Evolutionary conservation across 1,140 invertebrate genomes (phyloP), one percentile per base, ranked within the genome.

Genomic region (Drosophila sechellia): DNA sequence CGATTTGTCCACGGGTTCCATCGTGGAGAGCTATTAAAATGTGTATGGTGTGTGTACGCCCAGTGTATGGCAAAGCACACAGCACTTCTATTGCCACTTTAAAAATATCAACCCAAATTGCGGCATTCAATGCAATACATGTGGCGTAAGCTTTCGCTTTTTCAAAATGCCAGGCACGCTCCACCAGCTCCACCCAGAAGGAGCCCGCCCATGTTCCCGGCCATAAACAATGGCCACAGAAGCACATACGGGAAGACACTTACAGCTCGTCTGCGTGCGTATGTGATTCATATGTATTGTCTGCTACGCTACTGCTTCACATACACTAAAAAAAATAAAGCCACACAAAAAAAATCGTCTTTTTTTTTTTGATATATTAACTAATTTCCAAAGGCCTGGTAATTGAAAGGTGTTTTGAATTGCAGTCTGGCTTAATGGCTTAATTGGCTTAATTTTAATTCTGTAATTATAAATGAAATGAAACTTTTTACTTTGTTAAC

Each of bases 31-130:
- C 27, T 34, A 27, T 43, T 37, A 73, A 73, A 40, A 10, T 15
- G 17, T n/a, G n/a, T n/a, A n/a, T n/a, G n/a, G n/a, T n/a, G n/a
- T n/a, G n/a, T n/a, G n/a, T n/a, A n/a, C n/a, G 49, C 35, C 31
- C 6, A 27, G 15, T 12, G n/a, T 2, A 12, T 49, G 27, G n/a
- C 15, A 12, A 12, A 13, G 52, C 34, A 6, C 6, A 37, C 43
- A 42, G 17, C 17, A 35, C 46, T 42, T 49, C 39, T 52, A 43
- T 55, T 56, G 60, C 59, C 79, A 87, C 78, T 87, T 87, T 81
- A 81, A 85, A 86, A 85, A 86, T 81, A 86, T 85, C 78, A 87
- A 85, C 83, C 87, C 74, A 70, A 81, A 87, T 86, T 81, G 83
- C 76, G 56, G 74, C 78, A 87, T 78, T 87, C 69, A 57, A 69